These are phyloP conservation scores for Phania funesta DNA, from an alignment of 2,888 invertebrate genomes.

Conservation along the genomic window DNA sequence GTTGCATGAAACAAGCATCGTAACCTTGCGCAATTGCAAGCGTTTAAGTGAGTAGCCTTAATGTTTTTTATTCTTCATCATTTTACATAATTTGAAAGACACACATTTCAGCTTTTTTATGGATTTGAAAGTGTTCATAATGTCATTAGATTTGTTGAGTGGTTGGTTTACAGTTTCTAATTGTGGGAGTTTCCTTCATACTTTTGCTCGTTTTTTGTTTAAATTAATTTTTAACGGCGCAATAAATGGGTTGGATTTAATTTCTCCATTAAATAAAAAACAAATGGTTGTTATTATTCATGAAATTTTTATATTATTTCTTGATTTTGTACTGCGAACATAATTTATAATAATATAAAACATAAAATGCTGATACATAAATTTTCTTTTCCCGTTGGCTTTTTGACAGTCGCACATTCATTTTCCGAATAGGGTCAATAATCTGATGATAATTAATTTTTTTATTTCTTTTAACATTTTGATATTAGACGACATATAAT, in stretches of 20 bases:
- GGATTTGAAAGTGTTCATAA: not conserved
- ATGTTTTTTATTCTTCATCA: not conserved
- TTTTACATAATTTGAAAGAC: constrained; percentile 39
- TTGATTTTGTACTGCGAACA: not conserved
- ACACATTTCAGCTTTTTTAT: constrained; percentile 6
- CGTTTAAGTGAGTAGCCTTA: no score
- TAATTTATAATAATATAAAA: constrained; percentile 7
- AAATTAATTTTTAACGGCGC: constrained; percentile 57
- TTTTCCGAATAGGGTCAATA: constrained; percentile 24
- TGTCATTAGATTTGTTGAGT: constrained; percentile 17
- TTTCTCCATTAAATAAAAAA: constrained; percentile 24
- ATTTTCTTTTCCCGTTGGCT: constrained; percentile 15
- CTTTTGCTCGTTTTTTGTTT: constrained; percentile 48
- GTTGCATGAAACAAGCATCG: no score
- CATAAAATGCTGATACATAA: constrained; percentile 4
- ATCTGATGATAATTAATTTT: constrained; percentile 14
- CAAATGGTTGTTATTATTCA: not conserved
- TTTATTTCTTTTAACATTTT: not conserved
- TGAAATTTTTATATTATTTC: not conserved
- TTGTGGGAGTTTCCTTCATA: constrained; percentile 57
- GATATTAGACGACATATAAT: not conserved
- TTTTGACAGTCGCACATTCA: constrained; percentile 32
- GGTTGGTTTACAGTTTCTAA: not conserved
- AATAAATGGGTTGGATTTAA: constrained; percentile 37
- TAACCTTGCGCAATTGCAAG: no score